These are phyloP conservation scores for Onychostoma macrolepis DNA, from an alignment of 2,113 vertebrate genomes.

Conservation along the genomic window DNA sequence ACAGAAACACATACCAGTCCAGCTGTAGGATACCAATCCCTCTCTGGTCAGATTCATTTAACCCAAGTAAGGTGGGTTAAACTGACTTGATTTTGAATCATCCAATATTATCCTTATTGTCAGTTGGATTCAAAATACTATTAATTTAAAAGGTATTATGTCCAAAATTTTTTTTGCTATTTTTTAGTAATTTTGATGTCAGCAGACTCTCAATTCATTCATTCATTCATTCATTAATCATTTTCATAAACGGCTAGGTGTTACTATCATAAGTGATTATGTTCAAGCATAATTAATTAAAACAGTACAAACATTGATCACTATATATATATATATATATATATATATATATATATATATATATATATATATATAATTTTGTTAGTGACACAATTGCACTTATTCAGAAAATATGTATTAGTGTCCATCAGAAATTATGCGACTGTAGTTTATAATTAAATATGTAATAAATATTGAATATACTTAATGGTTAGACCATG, in stretches of 20 bases:
- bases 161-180: no score
- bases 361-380: neutral
- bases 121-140: neutral
- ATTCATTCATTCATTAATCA: no score
- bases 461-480: neutral
- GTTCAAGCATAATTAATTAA: neutral
- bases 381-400: neutral
- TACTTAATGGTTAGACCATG: neutral
- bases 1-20: no score
- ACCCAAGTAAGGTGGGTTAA: neutral
- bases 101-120: neutral
- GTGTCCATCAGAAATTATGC: neutral
- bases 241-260: no score
- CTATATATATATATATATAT: neutral
- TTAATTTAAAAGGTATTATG: neutral
- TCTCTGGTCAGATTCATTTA: no score
- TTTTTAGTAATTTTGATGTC: neutral
- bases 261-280: neutral
- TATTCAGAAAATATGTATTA: neutral
- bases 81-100: neutral
- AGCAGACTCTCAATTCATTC: neutral
- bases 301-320: neutral
- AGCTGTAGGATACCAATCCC: no score
- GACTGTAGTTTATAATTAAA: neutral
- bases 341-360: no score